These are phyloP conservation scores for Patella caerulea DNA, from an alignment of 2,888 invertebrate genomes.

Conservation along the genomic window DNA sequence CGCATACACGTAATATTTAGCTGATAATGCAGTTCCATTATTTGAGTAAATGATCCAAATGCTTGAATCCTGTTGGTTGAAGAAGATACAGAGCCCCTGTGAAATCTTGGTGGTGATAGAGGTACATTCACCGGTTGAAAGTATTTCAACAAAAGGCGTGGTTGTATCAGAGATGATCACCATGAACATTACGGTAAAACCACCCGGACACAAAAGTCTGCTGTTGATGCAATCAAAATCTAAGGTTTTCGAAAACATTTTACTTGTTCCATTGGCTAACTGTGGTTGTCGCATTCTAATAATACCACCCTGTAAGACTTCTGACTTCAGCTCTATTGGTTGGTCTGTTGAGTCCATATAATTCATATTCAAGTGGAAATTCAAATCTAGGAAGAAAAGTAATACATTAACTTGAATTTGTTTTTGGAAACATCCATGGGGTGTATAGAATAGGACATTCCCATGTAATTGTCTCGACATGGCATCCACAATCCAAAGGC, in stretches of 20 bases:
- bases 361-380: neutral
- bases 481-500: no score
- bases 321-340: neutral
- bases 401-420: no score
- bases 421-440: no score
- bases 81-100: neutral
- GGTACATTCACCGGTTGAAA: neutral
- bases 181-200: conserved; percentile 19
- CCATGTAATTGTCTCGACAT: no score
- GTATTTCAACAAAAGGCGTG: neutral
- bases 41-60: neutral
- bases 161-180: neutral
- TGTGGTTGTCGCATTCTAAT: neutral
- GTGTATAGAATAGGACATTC: no score
- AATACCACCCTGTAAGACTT: neutral
- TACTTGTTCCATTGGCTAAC: neutral
- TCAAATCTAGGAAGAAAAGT: neutral
- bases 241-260: neutral
- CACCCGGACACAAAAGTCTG: conserved; percentile 14
- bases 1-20: neutral
- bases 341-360: no score
- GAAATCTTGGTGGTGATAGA: neutral
- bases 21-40: neutral
- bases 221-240: conserved; percentile 21
- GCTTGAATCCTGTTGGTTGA: neutral